Evolutionary conservation across 2,113 vertebrate genomes (phyloP), one percentile per base, ranked within the genome.

Genomic region (Prietella phreatophila): DNA sequence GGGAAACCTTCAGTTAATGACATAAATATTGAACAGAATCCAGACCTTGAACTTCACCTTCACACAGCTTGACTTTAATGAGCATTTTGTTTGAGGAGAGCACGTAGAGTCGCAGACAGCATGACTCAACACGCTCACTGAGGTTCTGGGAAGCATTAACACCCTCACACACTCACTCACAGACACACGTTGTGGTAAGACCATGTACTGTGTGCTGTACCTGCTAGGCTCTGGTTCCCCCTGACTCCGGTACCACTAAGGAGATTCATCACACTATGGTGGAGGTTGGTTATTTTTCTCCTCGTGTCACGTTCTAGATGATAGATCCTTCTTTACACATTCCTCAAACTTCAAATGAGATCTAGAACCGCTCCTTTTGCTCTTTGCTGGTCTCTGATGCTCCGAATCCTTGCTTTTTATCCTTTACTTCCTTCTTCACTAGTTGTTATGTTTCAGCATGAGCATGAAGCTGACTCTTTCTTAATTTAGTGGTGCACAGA

Each of bases 171-270:
- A 58, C 67, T 42, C 67, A 86, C 71, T 56, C 78, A 63, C 42
- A 67, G 22, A 42, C 4, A 50, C 0, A 65, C 19, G 10, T 50
- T 55, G 84, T 90, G 50, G 84, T 47, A 82, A 82, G 84, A 22
- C 78, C 85, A 83, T 93, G 53, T 42, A 22, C 78, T 94, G 60
- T 95, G 63, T 93, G 85, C 91, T 92, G 83, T 87, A 55, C 82
- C 88, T 89, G 75, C 82, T 91, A 96, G 95, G 95, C 92, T 91
- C 92, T 96, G 93, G 94, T 95, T 89, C 90, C 92, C 5, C 90
- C 92, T 22, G 88, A 90, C 89, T 93, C 89, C 71, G 88, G 86
- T 55, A 9, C 88, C 87, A 91, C 87, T 76, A 91, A 91, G 69
- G 92, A 92, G 85, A 92, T 76, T 73, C 90, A 71, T 55, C 91